Evolutionary conservation across 1,140 invertebrate genomes (phyloP).

Genomic region (Brachionus asplanchnoidis): DNA sequence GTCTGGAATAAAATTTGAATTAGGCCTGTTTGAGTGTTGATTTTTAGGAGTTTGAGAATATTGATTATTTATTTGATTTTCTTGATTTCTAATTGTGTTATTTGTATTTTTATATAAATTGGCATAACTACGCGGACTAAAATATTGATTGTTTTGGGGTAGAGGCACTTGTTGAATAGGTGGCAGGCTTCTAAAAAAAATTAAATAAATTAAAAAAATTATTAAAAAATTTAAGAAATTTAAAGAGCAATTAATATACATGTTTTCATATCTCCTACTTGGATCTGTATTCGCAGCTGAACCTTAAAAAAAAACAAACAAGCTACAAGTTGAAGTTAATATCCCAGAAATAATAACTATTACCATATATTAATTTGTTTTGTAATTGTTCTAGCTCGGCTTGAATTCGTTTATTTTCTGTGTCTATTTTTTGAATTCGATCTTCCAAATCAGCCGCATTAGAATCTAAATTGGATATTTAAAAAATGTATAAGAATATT

Average conservation of each 20-base stretch:
- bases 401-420: slow-evolving; percentile 22
- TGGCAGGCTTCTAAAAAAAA: not conserved
- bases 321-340: too few relatives aligned
- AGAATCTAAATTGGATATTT: not conserved
- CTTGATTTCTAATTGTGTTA: not conserved
- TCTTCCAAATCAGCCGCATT: not conserved
- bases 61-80: not conserved
- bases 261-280: not conserved
- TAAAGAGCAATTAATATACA: not conserved
- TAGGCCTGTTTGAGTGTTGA: not conserved
- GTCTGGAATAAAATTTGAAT: not conserved
- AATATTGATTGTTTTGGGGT: not conserved
- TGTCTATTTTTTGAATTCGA: slow-evolving; percentile 13
- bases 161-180: not conserved
- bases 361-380: not conserved
- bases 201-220: not conserved
- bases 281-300: not conserved
- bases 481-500: not conserved
- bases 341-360: not conserved
- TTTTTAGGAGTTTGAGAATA: not conserved
- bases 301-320: not conserved
- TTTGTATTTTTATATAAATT: not conserved
- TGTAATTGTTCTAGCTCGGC: not conserved
- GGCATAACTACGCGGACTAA: not conserved
- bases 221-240: too few relatives aligned